Percentiles rank a stretch among this genome's conserved stretches.
Conservation (phyloP, 2,888 invertebrate genomes). For the Troides oblongomaculatus region DNA sequence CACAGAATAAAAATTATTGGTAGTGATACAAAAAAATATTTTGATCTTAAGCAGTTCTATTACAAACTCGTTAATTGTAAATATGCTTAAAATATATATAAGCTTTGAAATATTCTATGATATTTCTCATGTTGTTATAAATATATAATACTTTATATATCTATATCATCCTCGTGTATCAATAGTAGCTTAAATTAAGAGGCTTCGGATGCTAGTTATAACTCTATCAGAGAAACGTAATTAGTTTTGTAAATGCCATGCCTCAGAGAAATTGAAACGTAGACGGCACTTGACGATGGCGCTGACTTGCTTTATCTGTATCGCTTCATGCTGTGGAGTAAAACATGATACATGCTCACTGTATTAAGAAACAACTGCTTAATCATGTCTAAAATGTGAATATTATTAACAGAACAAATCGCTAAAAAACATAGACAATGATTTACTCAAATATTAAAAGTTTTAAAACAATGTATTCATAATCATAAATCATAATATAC, state of each 20-base stretch:
- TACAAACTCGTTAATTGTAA: not conserved
- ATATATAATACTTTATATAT: not conserved
- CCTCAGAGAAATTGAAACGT: constrained; percentile 78
- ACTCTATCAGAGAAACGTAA: constrained; percentile 78
- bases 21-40: not conserved
- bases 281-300: constrained; percentile 68
- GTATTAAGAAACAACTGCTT: no score
- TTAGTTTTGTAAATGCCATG: constrained; percentile 80
- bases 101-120: not conserved
- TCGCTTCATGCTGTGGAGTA: constrained; percentile 33
- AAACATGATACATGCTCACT: constrained; percentile 18
- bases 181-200: constrained; percentile 77
- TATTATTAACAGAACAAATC: no score
- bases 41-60: not conserved
- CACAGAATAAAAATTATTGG: not conserved
- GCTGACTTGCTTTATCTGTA: constrained; percentile 72
- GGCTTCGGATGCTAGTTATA: constrained; percentile 71
- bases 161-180: constrained; percentile 45
- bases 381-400: no score
- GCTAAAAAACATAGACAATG: no score
- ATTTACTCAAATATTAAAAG: no score
- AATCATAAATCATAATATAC: constrained; percentile 11
- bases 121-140: not conserved
- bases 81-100: not conserved
- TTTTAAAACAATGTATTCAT: constrained; percentile 12